phyloP scores from a whole-genome alignment of 2,888 invertebrate species.

The Falcaria lacertinaria region DNA sequence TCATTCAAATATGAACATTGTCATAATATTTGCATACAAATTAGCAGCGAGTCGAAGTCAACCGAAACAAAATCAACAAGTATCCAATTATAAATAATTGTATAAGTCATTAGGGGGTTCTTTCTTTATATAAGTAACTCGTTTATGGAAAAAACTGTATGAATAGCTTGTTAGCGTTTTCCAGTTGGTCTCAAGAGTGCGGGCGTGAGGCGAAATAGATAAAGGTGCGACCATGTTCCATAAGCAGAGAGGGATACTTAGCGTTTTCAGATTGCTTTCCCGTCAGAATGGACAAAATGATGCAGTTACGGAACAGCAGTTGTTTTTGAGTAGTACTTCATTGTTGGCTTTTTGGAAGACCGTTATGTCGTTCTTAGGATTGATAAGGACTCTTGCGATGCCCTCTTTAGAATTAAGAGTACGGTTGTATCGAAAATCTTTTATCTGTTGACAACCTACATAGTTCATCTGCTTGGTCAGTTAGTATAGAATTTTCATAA shows the following conservation, averaged over 20 bases:
- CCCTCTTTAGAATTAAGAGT: too few relatives aligned
- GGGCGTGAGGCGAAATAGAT: conserved; percentile 45
- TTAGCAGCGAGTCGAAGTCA: conserved; percentile 32
- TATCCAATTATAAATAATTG: conserved; percentile 60
- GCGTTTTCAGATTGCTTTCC: neutral
- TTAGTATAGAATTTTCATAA: too few relatives aligned
- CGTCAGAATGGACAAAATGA: too few relatives aligned
- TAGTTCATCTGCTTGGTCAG: too few relatives aligned
- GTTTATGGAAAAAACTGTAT: conserved; percentile 59
- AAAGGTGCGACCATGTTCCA: conserved; percentile 16
- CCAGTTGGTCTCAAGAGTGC: conserved; percentile 52
- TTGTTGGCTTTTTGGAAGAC: too few relatives aligned
- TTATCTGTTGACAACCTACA: too few relatives aligned
- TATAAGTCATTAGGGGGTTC: conserved; percentile 49
- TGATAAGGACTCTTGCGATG: too few relatives aligned
- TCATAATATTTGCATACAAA: conserved; percentile 24
- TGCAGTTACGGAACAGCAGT: too few relatives aligned
- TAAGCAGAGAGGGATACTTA: conserved; percentile 21
- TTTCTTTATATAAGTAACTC: conserved; percentile 52
- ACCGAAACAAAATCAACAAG: conserved; percentile 36
- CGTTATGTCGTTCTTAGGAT: too few relatives aligned
- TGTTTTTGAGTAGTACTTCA: too few relatives aligned
- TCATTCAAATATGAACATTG: neutral
- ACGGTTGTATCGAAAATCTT: too few relatives aligned
- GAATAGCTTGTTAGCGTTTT: conserved; percentile 70